Conservation (phyloP, 2,888 invertebrate genomes). For the Oscheius sp. region DNA sequence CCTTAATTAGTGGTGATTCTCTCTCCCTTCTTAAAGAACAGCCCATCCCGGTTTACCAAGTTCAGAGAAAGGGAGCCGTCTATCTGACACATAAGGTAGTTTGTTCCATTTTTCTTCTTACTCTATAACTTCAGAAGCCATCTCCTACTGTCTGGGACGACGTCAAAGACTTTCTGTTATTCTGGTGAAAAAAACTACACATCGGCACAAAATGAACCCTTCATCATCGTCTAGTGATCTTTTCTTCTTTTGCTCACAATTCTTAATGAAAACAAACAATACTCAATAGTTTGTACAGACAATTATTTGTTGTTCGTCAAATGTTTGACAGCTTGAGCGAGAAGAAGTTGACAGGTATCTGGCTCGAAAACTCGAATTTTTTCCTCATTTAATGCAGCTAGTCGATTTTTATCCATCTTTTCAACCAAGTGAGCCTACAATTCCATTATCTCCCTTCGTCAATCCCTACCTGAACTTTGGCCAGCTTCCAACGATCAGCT, state of each 20-base stretch:
- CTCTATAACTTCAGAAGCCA: slow-evolving; percentile 5
- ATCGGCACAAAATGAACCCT: no score
- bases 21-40: slow-evolving; percentile 36
- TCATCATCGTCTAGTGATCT: no score
- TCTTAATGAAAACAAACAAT: no score
- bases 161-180: slow-evolving; percentile 20
- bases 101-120: not conserved
- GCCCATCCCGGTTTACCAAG: slow-evolving; percentile 43
- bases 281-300: no score
- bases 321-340: slow-evolving; percentile 25
- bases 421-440: slow-evolving; percentile 26
- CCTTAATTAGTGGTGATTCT: slow-evolving; percentile 36
- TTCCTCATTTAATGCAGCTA: slow-evolving; percentile 15
- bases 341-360: slow-evolving; percentile 30
- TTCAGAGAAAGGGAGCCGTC: slow-evolving; percentile 32
- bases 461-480: slow-evolving; percentile 11
- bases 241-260: no score
- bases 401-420: slow-evolving; percentile 23
- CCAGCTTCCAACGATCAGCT: slow-evolving; percentile 25
- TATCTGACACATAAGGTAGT: slow-evolving; percentile 40
- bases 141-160: slow-evolving; percentile 23
- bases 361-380: slow-evolving; percentile 21
- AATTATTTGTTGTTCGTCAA: slow-evolving; percentile 7
- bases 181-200: no score
- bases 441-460: not conserved